phyloP scores from a whole-genome alignment of 2,797 vertebrate genomes.

The Thamnophis elegans region DNA sequence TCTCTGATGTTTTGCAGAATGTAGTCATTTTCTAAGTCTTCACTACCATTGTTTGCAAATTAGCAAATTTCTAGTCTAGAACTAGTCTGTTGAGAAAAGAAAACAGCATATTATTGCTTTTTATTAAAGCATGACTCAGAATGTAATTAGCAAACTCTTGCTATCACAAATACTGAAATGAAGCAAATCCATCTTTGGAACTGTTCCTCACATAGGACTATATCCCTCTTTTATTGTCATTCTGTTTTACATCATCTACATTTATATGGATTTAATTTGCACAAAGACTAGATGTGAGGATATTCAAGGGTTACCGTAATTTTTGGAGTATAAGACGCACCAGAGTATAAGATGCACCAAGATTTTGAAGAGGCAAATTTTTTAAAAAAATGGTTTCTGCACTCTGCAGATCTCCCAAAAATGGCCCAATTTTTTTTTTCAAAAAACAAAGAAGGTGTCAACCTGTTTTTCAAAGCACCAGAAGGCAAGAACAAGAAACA shows the following conservation, averaged over 20 bases:
- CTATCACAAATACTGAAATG: constrained; percentile 41
- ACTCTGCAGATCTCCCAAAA: too few species aligned
- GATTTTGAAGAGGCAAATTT: too few species aligned
- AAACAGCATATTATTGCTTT: constrained; percentile 22
- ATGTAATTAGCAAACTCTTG: constrained; percentile 46
- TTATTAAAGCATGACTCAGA: constrained; percentile 37
- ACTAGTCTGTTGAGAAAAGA: constrained; percentile 14
- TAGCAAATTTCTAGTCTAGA: constrained; percentile 30
- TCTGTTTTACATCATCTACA: neutral
- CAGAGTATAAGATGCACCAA: too few species aligned
- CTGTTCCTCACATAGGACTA: constrained; percentile 5
- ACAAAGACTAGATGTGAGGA: neutral
- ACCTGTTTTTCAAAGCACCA: neutral
- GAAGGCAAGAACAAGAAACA: neutral
- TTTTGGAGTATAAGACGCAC: too few species aligned
- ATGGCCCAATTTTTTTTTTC: too few species aligned
- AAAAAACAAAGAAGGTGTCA: neutral
- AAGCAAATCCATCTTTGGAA: constrained; percentile 41
- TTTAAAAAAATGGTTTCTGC: too few species aligned
- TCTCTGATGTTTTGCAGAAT: constrained; percentile 63
- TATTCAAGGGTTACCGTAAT: neutral
- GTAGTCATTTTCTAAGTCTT: constrained; percentile 46
- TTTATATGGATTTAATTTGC: constrained; percentile 4
- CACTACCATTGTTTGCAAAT: constrained; percentile 42
- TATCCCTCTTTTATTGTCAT: constrained; percentile 26